Percentiles rank a stretch among this genome's conserved stretches.
These are phyloP conservation scores for Neoniphon sammara DNA, from an alignment of 2,797 vertebrate genomes.

Conservation along the genomic window DNA sequence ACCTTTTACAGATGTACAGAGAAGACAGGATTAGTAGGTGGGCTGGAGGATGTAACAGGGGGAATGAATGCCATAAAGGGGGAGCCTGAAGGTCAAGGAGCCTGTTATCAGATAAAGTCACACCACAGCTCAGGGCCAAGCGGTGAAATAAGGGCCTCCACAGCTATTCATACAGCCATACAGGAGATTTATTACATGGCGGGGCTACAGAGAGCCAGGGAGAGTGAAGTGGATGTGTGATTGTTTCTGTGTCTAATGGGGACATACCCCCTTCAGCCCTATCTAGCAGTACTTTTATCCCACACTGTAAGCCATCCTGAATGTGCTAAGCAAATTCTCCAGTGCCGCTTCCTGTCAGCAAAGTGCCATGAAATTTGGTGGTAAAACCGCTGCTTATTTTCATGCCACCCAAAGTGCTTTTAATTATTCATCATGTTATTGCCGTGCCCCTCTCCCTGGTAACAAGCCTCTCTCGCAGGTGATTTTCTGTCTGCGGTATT, in stretches of 20 bases:
- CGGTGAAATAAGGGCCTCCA: slow-evolving; percentile 60
- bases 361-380: slow-evolving; percentile 3
- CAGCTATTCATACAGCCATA: slow-evolving; percentile 47
- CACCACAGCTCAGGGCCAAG: slow-evolving; percentile 61
- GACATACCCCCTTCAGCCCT: slow-evolving; percentile 29
- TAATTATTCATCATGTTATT: slow-evolving; percentile 46
- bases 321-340: slow-evolving; percentile 11
- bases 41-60: slow-evolving; percentile 47
- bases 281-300: slow-evolving; percentile 29
- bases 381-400: slow-evolving; percentile 17
- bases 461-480: slow-evolving; percentile 3
- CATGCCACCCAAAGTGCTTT: slow-evolving; percentile 23
- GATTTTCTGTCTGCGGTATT: neutral
- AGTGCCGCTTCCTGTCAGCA: neutral
- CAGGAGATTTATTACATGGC: slow-evolving; percentile 66
- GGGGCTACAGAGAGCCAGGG: slow-evolving; percentile 38
- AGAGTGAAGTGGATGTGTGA: slow-evolving; percentile 23
- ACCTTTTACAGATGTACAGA: slow-evolving; percentile 44
- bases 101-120: slow-evolving; percentile 78
- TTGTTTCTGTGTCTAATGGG: slow-evolving; percentile 37
- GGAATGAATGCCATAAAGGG: slow-evolving; percentile 64
- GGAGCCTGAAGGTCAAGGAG: slow-evolving; percentile 75
- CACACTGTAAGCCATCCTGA: neutral
- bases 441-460: neutral
- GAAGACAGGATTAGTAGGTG: slow-evolving; percentile 50